Percentiles rank a stretch among this genome's conserved stretches.
phyloP scores from a whole-genome alignment of 2,797 vertebrate genomes.

The Acipenser ruthenus region DNA sequence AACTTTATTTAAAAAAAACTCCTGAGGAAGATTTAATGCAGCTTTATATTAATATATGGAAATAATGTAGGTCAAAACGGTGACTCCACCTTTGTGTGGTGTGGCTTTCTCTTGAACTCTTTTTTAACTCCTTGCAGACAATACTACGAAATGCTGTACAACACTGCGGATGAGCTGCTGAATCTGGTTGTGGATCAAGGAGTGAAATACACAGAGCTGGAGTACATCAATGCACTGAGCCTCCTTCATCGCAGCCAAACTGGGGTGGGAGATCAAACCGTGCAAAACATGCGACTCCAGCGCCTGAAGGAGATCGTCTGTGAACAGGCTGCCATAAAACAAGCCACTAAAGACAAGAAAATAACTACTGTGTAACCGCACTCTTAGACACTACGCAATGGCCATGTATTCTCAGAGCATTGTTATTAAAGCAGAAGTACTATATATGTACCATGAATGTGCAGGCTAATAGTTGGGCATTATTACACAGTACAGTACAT shows the following conservation, averaged over 20 bases:
- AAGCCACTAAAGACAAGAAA: conserved; percentile 97
- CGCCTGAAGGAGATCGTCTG: conserved; percentile 96
- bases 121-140: conserved; percentile 60
- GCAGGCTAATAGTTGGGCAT: background rate
- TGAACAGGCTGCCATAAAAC: conserved; percentile 95
- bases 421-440: background rate
- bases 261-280: conserved; percentile 86
- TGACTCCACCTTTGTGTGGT: background rate
- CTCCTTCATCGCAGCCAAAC: conserved; percentile 95
- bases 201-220: conserved; percentile 64
- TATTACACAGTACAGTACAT: background rate
- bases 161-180: conserved; percentile 87
- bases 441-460: background rate
- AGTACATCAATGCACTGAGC: conserved; percentile 91
- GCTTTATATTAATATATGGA: too few relatives aligned
- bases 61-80: background rate
- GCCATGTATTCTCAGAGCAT: too few relatives aligned
- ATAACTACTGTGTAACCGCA: conserved; percentile 80
- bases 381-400: background rate
- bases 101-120: conserved; percentile 4
- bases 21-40: too few relatives aligned
- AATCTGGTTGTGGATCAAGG: conserved; percentile 97
- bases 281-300: conserved; percentile 87
- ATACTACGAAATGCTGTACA: conserved; percentile 98
- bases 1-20: too few relatives aligned